These are phyloP conservation scores for Tringa solitaria DNA, from an alignment of 2,113 vertebrate species.

Conservation along the genomic window DNA sequence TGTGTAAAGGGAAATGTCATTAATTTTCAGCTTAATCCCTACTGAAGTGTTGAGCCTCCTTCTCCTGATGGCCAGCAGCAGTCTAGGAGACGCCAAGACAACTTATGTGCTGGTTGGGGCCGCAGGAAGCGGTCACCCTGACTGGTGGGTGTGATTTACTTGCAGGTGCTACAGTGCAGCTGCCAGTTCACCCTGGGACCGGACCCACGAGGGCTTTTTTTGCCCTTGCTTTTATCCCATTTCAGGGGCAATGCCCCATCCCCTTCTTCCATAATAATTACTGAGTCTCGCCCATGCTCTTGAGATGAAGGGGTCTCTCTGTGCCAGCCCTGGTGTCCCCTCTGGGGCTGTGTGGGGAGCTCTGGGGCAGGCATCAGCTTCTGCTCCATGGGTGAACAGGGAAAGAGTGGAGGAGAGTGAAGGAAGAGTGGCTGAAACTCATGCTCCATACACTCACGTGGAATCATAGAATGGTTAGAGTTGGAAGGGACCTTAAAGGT, in stretches of 20 bases:
- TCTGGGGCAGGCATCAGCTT: fast-evolving
- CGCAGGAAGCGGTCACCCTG: background rate
- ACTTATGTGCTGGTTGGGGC: background rate
- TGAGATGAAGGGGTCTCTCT: fast-evolving
- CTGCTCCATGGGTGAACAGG: background rate
- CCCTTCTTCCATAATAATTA: background rate
- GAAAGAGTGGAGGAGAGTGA: background rate
- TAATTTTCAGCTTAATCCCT: background rate
- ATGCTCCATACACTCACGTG: fast-evolving
- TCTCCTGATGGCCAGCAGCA: background rate
- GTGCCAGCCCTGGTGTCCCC: fast-evolving
- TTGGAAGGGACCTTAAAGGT: too few species aligned
- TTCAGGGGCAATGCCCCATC: background rate
- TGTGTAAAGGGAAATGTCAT: background rate
- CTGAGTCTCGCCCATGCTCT: fast-evolving
- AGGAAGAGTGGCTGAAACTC: background rate
- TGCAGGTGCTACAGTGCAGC: background rate
- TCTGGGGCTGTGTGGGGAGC: fast-evolving
- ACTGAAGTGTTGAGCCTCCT: background rate
- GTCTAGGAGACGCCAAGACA: background rate
- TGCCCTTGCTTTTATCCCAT: background rate
- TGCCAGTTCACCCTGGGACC: background rate
- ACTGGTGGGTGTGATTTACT: fast-evolving
- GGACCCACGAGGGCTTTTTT: fast-evolving
- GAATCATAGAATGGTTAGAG: too few species aligned